Evolutionary conservation across 2,113 vertebrate species (phyloP).

Genomic region (Micromys minutus): DNA sequence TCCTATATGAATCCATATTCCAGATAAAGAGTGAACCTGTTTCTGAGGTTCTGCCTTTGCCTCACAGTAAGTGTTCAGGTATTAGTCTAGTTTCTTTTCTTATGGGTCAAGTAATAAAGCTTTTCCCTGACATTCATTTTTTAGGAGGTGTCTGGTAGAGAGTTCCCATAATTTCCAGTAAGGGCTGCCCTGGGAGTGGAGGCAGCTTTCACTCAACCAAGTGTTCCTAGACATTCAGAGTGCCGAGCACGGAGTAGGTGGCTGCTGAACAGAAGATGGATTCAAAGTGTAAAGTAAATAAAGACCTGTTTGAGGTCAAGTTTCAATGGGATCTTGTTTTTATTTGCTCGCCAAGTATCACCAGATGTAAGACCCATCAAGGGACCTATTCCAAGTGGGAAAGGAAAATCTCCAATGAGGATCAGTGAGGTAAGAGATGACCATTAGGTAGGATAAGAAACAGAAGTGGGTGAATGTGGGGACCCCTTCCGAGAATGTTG

Average conservation of each 20-base stretch:
- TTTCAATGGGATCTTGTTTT: constrained; percentile 19
- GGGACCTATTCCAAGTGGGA: background rate
- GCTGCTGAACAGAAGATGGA: background rate
- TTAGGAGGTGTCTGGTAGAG: background rate
- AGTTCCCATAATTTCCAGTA: background rate
- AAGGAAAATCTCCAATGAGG: background rate
- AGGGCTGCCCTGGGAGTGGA: background rate
- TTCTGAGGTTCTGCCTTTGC: accelerated
- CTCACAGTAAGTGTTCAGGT: background rate
- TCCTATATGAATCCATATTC: background rate
- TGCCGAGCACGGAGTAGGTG: accelerated
- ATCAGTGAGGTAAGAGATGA: background rate
- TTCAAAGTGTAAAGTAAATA: background rate
- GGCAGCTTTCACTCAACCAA: background rate
- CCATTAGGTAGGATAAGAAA: background rate
- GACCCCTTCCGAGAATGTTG: background rate
- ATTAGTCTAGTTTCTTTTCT: background rate
- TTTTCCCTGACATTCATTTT: background rate
- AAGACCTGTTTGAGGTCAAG: background rate
- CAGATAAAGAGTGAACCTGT: background rate
- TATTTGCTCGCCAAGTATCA: background rate
- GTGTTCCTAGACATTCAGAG: background rate
- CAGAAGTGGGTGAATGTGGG: background rate
- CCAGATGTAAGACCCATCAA: background rate
- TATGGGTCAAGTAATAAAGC: background rate